Evolutionary conservation across 2,113 vertebrate species (phyloP).

Genomic region (Orycteropus afer): DNA sequence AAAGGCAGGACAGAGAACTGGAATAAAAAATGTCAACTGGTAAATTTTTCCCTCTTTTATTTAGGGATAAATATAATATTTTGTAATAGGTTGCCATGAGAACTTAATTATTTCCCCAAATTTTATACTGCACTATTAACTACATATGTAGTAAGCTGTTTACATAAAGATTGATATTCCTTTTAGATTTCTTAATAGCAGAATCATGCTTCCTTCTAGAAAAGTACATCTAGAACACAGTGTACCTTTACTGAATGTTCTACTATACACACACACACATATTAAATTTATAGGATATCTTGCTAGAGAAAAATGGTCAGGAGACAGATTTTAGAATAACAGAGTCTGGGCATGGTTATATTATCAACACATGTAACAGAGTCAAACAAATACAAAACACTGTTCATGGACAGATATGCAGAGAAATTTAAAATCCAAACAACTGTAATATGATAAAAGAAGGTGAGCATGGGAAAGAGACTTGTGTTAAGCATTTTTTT

Average conservation of each 20-base stretch:
- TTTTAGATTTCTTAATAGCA: neutral
- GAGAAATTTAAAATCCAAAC: conserved; percentile 3
- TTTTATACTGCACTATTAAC: neutral
- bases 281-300: neutral
- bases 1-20: neutral
- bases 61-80: conserved; percentile 14
- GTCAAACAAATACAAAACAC: neutral
- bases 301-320: neutral
- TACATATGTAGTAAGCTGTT: neutral
- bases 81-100: neutral
- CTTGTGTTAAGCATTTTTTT: no score
- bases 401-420: neutral
- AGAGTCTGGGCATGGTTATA: neutral
- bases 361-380: neutral
- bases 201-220: neutral
- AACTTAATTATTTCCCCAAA: neutral
- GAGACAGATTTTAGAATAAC: neutral
- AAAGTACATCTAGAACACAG: neutral
- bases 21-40: neutral
- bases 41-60: neutral
- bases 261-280: no score
- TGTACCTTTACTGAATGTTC: neutral
- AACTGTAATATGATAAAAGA: neutral
- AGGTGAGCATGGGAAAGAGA: neutral
- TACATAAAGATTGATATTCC: neutral